Percentiles rank a stretch among this genome's conserved stretches.
phyloP scores from a whole-genome alignment of 2,797 vertebrate genomes.

The Premnoplex brunnescens region DNA sequence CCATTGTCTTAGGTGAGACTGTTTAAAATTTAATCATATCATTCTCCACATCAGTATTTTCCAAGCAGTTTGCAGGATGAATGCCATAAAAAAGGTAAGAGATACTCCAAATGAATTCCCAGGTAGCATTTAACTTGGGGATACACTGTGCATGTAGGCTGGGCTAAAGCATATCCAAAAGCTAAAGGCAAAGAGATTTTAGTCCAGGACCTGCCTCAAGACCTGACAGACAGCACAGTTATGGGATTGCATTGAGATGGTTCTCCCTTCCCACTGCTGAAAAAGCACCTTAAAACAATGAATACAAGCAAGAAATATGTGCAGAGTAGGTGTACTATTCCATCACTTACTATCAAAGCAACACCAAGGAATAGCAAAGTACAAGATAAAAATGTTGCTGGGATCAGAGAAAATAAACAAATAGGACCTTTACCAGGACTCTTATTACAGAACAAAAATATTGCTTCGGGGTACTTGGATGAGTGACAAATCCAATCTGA shows the following conservation, averaged over 20 bases:
- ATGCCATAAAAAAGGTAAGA: not conserved
- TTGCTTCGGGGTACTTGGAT: not conserved
- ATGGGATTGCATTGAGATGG: fast-evolving
- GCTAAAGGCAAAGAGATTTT: not conserved
- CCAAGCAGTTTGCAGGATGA: not conserved
- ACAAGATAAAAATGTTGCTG: not conserved
- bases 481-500: not conserved
- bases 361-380: not conserved
- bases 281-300: not conserved
- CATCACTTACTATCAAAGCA: not conserved
- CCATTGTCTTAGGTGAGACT: not conserved
- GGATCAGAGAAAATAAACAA: not conserved
- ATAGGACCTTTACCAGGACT: not conserved
- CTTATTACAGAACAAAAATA: not conserved
- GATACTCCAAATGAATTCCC: not conserved
- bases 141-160: not conserved
- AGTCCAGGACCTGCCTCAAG: not conserved
- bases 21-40: not conserved
- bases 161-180: not conserved
- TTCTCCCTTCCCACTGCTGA: not conserved
- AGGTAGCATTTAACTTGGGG: not conserved
- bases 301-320: not conserved
- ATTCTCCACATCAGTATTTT: not conserved
- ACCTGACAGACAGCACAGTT: not conserved
- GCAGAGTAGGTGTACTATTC: not conserved